Evolutionary conservation across 2,113 vertebrate genomes (phyloP).

Genomic region (Syngnathus scovelli): DNA sequence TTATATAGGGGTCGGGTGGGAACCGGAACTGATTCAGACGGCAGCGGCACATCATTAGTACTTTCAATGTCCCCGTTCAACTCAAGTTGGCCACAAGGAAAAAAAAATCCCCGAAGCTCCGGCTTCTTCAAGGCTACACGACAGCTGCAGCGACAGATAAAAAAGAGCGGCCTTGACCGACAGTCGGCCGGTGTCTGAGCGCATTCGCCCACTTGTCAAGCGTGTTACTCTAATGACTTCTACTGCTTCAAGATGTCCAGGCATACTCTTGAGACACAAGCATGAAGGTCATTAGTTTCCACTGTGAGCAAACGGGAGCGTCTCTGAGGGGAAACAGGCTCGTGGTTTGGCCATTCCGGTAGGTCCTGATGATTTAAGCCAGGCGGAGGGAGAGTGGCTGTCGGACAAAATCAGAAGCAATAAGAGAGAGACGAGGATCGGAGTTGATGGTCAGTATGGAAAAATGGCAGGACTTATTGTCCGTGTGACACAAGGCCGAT

Average conservation of each 20-base stretch:
- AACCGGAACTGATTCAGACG: not conserved
- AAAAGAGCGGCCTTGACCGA: slow-evolving; percentile 40
- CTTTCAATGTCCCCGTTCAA: slow-evolving; percentile 1
- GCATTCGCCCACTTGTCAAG: slow-evolving; percentile 50
- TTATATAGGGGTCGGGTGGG: not conserved
- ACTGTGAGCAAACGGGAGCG: slow-evolving; percentile 69
- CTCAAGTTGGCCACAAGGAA: slow-evolving; percentile 14
- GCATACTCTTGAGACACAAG: slow-evolving; percentile 56
- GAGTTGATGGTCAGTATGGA: slow-evolving; percentile 33
- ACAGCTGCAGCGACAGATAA: slow-evolving; percentile 37
- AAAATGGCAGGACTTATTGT: slow-evolving; percentile 37
- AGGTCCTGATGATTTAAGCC: slow-evolving; percentile 61
- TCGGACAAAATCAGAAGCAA: slow-evolving; percentile 41
- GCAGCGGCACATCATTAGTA: slow-evolving; percentile 9
- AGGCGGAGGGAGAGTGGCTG: slow-evolving; percentile 56
- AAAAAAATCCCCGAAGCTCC: slow-evolving; percentile 2
- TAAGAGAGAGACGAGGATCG: slow-evolving; percentile 30
- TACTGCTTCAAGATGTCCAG: slow-evolving; percentile 65
- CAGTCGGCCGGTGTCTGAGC: slow-evolving; percentile 28
- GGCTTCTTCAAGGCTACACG: slow-evolving; percentile 33
- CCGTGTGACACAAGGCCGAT: not conserved
- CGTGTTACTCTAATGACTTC: slow-evolving; percentile 55
- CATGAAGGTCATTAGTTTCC: slow-evolving; percentile 69
- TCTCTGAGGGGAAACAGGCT: slow-evolving; percentile 65
- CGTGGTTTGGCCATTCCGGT: slow-evolving; percentile 53